Evolutionary conservation across 1,140 invertebrate species (phyloP), one percentile per base, ranked within the genome.

Genomic region (Melitaea cinxia): DNA sequence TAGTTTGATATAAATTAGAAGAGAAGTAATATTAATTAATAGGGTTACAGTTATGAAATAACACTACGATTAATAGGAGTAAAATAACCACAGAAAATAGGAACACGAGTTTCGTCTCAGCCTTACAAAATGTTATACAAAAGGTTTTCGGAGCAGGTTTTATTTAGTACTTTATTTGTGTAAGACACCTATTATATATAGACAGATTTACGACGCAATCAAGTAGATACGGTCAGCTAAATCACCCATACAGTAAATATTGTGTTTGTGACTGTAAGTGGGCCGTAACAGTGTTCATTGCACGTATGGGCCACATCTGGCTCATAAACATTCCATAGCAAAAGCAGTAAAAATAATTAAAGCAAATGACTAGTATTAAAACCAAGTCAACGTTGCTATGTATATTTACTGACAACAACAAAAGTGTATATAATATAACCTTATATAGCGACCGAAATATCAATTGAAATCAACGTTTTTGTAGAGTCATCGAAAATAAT

Each of bases 201-300:
- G 30, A 33, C 9, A 10, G 30, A 33, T 70, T 73, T 73, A 74
- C 57, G 63, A 65, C 53, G 45, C 37, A 19, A 63, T 55, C 63
- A 61, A 21, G 64, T 47, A 23, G 54, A 65, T 57, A 50, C n/a
- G 10, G 15, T 37, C 45, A 58, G 33, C 65, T 68, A 73, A 68
- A 61, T 67, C 60, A 39, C 47, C 45, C 35, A 69, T 67, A 65
- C 63, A 68, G 67, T 63, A 73, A 73, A 75, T 75, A 68, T 73
- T 75, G 61, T 75, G 63, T 65, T 49, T 64, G 52, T 75, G 63
- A 68, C 54, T 64, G 52, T 59, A 49, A 55, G 33, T 67, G 37
- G 21, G 19, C 37, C 35, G 50, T 57, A 65, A 72, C 42, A 61
- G 23, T 47, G 10, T 24, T 4, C 42, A 47, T 23, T 12, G 9